These are phyloP conservation scores for Brachionus rubens DNA, from an alignment of 1,140 invertebrate species.

Conservation along the genomic window DNA sequence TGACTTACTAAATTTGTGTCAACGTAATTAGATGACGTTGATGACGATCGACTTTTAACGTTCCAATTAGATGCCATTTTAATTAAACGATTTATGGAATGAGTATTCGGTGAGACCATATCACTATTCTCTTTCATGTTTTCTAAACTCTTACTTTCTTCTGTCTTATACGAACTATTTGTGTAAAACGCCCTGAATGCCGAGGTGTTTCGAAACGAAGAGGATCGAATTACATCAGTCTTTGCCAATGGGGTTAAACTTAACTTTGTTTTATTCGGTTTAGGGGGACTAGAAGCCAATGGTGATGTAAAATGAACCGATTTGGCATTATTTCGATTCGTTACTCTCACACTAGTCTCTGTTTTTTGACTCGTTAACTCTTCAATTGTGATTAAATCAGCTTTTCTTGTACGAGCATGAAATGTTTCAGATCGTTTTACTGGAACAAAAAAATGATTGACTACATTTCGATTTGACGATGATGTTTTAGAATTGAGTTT, in stretches of 20 bases:
- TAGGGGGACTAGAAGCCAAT: background rate
- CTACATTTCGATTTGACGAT: background rate
- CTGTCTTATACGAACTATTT: background rate
- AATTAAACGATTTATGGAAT: background rate
- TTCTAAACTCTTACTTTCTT: constrained; percentile 5
- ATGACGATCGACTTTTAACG: constrained; percentile 10
- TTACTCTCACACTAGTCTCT: background rate
- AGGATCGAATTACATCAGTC: background rate
- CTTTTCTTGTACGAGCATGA: background rate
- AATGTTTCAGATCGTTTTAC: background rate
- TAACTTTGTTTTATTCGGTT: background rate
- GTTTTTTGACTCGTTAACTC: constrained; percentile 9
- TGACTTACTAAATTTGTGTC: constrained; percentile 26
- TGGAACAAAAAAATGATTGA: constrained; percentile 13
- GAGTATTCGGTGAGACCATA: background rate
- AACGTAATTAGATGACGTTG: constrained; percentile 16
- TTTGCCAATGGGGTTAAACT: background rate
- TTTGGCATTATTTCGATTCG: constrained; percentile 15
- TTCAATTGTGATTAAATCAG: background rate
- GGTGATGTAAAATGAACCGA: constrained; percentile 16
- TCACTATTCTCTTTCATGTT: background rate
- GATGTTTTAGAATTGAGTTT: background rate
- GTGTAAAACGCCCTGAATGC: background rate
- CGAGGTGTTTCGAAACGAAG: background rate
- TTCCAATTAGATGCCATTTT: constrained; percentile 2